Percentiles rank a stretch among this genome's conserved stretches.
phyloP scores from a whole-genome alignment of 1,140 invertebrate genomes.

The Pectinophora gossypiella region DNA sequence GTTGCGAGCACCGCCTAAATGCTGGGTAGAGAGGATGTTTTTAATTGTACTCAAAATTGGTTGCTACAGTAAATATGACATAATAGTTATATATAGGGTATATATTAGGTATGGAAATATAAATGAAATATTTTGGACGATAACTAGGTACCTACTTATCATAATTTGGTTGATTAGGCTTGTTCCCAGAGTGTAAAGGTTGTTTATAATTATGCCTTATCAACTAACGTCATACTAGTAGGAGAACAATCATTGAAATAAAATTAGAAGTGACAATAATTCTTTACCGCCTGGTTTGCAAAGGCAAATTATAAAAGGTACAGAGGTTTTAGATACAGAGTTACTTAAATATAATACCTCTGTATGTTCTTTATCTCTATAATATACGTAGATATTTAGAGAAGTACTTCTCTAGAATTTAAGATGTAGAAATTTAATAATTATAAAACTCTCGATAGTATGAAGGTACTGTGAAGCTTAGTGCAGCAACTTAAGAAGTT shows the following conservation, averaged over 20 bases:
- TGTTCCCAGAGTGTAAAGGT: too few relatives aligned
- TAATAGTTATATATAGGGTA: background rate
- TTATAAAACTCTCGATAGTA: background rate
- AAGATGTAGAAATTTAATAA: background rate
- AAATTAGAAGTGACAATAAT: too few relatives aligned
- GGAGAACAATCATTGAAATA: too few relatives aligned
- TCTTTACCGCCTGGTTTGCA: too few relatives aligned
- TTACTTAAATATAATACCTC: too few relatives aligned
- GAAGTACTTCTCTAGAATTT: background rate
- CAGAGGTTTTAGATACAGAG: too few relatives aligned
- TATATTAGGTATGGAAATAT: background rate
- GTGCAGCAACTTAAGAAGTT: background rate
- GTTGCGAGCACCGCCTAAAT: background rate
- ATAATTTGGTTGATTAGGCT: too few relatives aligned
- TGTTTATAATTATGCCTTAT: too few relatives aligned
- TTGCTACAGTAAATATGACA: background rate
- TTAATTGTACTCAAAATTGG: background rate
- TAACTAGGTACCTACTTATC: background rate
- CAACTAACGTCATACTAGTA: too few relatives aligned
- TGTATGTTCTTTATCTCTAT: background rate
- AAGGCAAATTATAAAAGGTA: too few relatives aligned
- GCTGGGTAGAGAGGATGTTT: background rate
- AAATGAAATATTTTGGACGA: background rate
- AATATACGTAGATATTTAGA: background rate
- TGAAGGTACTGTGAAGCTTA: background rate